A percentile compares a stretch with the other conserved stretches of the same genome.
phyloP scores from a whole-genome alignment of 2,888 invertebrate species.

The Osmoderma eremita region DNA sequence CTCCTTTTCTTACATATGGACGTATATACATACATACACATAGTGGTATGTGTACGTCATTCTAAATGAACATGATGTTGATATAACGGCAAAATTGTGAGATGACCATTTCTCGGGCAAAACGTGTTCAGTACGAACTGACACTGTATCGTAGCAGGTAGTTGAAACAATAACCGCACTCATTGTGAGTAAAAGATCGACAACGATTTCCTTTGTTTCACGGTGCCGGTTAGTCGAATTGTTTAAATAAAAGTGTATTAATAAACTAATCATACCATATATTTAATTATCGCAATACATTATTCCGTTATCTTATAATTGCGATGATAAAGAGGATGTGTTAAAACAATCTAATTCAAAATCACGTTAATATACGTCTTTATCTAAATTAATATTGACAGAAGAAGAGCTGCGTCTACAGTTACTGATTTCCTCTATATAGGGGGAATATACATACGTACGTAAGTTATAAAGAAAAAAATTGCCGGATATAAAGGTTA shows the following conservation, averaged over 20 bases:
- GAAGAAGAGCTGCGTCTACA: not conserved
- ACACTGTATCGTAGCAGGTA: not conserved
- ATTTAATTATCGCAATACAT: conserved; percentile 14
- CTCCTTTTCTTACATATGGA: not conserved
- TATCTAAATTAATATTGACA: not conserved
- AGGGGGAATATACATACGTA: not conserved
- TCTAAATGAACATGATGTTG: conserved; percentile 10
- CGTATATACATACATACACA: not conserved
- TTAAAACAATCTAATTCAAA: not conserved
- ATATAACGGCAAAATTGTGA: conserved; percentile 19
- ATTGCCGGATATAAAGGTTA: conserved; percentile 4
- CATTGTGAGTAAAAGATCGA: not conserved
- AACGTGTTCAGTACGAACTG: conserved; percentile 17
- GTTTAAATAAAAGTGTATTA: not conserved
- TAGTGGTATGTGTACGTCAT: conserved; percentile 5
- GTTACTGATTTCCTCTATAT: not conserved
- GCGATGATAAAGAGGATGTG: not conserved
- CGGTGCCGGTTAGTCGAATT: too few species aligned
- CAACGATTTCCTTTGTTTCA: not conserved
- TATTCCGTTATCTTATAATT: conserved; percentile 18
- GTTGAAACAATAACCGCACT: too few species aligned
- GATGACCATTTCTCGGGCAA: conserved; percentile 9
- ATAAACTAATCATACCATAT: conserved; percentile 2
- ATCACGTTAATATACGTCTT: not conserved
- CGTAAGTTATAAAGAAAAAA: too few species aligned